These are phyloP conservation scores for Chaenogobius annularis DNA, from an alignment of 2,113 vertebrate genomes.

Conservation along the genomic window DNA sequence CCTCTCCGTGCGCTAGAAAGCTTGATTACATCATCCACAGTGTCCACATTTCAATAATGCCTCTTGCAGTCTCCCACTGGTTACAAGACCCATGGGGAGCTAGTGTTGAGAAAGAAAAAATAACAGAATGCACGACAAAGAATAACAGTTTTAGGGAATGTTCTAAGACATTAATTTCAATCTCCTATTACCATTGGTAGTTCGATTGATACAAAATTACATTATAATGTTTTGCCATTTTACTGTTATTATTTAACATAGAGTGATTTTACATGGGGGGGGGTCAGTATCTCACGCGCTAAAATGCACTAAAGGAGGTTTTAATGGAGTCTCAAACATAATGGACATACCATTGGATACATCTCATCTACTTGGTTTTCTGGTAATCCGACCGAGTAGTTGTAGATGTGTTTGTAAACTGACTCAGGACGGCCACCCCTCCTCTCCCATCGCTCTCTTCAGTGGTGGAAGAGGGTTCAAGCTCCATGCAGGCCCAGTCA, in stretches of 20 bases:
- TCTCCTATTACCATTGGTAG: not conserved
- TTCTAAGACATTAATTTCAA: not conserved
- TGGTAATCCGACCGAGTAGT: slow-evolving; percentile 51
- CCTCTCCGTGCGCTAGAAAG: slow-evolving; percentile 57
- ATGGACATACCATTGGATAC: slow-evolving; percentile 36
- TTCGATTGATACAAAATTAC: not conserved
- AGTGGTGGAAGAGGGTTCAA: slow-evolving; percentile 54
- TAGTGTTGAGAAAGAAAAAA: slow-evolving; percentile 24
- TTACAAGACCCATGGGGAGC: slow-evolving; percentile 12
- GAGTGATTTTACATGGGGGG: too few species aligned
- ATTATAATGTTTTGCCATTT: not conserved
- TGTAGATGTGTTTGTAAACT: slow-evolving; percentile 61
- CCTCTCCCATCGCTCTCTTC: slow-evolving; percentile 35
- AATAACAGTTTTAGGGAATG: slow-evolving; percentile 31
- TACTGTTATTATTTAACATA: not conserved
- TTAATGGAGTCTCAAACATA: not conserved
- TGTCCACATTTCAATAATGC: slow-evolving; percentile 69
- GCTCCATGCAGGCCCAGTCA: slow-evolving; percentile 91
- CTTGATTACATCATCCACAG: slow-evolving; percentile 68
- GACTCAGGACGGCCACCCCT: slow-evolving; percentile 74
- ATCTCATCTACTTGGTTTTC: slow-evolving; percentile 31
- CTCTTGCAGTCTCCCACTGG: slow-evolving; percentile 57
- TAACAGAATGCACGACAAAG: slow-evolving; percentile 39
- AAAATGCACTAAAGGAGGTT: not conserved
- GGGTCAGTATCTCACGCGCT: too few species aligned